These are phyloP conservation scores for Lasius platythorax DNA, from an alignment of 2,888 invertebrate genomes.

Conservation along the genomic window DNA sequence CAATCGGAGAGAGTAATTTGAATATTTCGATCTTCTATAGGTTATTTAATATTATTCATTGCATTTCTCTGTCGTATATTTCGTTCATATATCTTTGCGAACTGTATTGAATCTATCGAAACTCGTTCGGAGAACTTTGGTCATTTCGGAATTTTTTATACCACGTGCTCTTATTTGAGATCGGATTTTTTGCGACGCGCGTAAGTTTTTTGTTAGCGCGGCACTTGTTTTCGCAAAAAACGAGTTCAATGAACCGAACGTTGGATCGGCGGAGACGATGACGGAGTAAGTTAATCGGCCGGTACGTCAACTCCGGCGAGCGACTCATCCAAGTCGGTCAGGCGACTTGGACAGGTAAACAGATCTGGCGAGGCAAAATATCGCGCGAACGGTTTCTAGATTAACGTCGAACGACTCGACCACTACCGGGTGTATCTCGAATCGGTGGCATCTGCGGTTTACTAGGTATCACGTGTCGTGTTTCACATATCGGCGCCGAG, in stretches of 20 bases:
- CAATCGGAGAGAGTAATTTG: neutral
- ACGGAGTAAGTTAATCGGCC: constrained; percentile 57
- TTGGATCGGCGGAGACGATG: constrained; percentile 39
- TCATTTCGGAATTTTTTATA: neutral
- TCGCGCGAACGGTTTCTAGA: constrained; percentile 82
- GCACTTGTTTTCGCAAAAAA: constrained; percentile 42
- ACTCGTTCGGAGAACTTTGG: neutral
- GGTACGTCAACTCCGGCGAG: constrained; percentile 45
- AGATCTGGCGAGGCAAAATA: constrained; percentile 72
- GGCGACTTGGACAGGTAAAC: constrained; percentile 68
- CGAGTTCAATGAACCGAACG: constrained; percentile 47
- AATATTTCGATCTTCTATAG: neutral
- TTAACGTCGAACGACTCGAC: constrained; percentile 68
- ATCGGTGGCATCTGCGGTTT: constrained; percentile 33
- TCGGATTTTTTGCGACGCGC: neutral
- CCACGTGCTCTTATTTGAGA: neutral
- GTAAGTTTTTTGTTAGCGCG: constrained; percentile 29
- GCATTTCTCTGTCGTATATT: neutral
- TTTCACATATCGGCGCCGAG: constrained; percentile 25
- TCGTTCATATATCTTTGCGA: neutral
- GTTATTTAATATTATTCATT: neutral
- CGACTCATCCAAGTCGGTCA: constrained; percentile 70
- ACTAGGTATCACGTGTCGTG: constrained; percentile 26
- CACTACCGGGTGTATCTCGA: constrained; percentile 41
- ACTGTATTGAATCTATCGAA: neutral